Evolutionary conservation across 2,113 vertebrate species (phyloP).

Genomic region (Plectropomus leopardus): DNA sequence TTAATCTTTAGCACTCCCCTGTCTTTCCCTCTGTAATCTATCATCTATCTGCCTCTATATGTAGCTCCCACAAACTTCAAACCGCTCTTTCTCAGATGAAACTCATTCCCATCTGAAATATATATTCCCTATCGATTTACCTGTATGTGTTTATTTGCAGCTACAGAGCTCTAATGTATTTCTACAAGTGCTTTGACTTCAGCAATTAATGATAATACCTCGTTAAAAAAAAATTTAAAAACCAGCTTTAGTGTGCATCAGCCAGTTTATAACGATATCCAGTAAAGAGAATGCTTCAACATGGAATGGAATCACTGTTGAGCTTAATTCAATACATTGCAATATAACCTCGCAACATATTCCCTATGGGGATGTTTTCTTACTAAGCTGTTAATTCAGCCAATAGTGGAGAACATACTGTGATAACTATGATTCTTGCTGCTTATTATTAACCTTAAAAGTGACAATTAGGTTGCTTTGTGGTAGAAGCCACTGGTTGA

Average conservation of each 20-base stretch:
- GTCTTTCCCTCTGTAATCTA: slow-evolving; percentile 60
- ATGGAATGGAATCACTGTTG: slow-evolving; percentile 26
- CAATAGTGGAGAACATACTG: not conserved
- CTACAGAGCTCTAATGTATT: not conserved
- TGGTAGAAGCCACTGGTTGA: not conserved
- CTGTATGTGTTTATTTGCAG: slow-evolving; percentile 40
- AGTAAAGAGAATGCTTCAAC: slow-evolving; percentile 41
- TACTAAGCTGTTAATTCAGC: slow-evolving; percentile 10
- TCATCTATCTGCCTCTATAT: slow-evolving; percentile 67
- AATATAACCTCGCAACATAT: slow-evolving; percentile 14
- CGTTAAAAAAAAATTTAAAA: slow-evolving; percentile 24
- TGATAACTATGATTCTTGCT: not conserved
- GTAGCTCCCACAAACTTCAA: slow-evolving; percentile 43
- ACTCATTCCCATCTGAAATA: slow-evolving; percentile 41
- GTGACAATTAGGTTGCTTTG: too few species aligned
- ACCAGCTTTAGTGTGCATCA: slow-evolving; percentile 21
- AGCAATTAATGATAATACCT: slow-evolving; percentile 41
- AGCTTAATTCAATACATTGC: slow-evolving; percentile 46
- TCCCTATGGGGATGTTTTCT: slow-evolving; percentile 9
- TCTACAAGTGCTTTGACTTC: slow-evolving; percentile 21
- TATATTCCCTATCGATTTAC: slow-evolving; percentile 44
- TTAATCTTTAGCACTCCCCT: slow-evolving; percentile 66
- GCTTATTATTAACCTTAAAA: not conserved
- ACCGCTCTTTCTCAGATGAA: slow-evolving; percentile 45
- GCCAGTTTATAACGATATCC: slow-evolving; percentile 45